Evolutionary conservation across 64 coral and sea anemone genomes (phyloP).

Genomic region (Pocillopora damicornis): DNA sequence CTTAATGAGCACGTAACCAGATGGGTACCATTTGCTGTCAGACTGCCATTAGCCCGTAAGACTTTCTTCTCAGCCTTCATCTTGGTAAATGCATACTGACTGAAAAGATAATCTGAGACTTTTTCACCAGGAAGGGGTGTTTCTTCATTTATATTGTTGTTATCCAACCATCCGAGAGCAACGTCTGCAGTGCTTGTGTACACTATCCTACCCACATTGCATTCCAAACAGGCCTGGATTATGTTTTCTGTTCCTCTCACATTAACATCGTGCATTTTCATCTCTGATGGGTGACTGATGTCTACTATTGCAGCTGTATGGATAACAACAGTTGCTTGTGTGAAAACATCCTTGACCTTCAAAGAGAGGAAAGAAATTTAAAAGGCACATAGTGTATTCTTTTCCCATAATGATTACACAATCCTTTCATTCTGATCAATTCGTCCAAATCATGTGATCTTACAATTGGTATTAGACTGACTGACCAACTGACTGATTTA

Average conservation of each 20-base stretch:
- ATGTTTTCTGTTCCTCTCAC: slow-evolving; percentile 11
- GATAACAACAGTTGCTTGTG: slow-evolving; percentile 9
- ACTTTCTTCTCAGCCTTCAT: slow-evolving; percentile 28
- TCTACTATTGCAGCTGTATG: slow-evolving; percentile 19
- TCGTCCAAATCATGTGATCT: too few relatives aligned
- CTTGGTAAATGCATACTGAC: slow-evolving; percentile 27
- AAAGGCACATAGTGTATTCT: not conserved
- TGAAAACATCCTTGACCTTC: not conserved
- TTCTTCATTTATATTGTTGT: slow-evolving; percentile 9
- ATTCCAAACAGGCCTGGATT: slow-evolving; percentile 17
- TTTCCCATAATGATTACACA: not conserved
- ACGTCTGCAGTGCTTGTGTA: slow-evolving; percentile 19
- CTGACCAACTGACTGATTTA: too few relatives aligned
- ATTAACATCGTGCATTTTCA: slow-evolving; percentile 5
- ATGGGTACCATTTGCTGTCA: not conserved
- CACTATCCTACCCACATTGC: not conserved
- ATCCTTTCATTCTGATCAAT: too few relatives aligned
- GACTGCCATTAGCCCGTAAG: not conserved
- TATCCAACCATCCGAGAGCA: slow-evolving; percentile 4
- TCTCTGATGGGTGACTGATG: not conserved
- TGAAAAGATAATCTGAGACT: slow-evolving; percentile 11
- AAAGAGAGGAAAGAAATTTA: not conserved
- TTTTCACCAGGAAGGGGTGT: not conserved
- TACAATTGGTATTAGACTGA: too few relatives aligned
- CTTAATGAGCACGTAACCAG: slow-evolving; percentile 7